These are phyloP conservation scores for Alloplasta piceator DNA, from an alignment of 2,888 invertebrate species.

Conservation along the genomic window DNA sequence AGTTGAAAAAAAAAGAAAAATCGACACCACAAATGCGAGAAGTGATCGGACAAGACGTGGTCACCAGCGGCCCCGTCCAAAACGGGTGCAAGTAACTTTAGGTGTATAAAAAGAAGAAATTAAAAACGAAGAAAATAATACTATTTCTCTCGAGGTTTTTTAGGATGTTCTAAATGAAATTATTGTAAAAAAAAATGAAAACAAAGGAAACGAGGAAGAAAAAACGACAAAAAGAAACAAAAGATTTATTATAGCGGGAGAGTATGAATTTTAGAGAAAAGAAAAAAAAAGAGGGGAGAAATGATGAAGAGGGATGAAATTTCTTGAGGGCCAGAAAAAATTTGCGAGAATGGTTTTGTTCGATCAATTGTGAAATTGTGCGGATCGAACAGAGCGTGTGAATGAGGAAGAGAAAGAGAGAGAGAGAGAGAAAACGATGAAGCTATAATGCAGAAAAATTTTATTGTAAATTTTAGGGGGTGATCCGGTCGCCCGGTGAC, in stretches of 20 bases:
- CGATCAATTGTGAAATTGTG: conserved; percentile 47
- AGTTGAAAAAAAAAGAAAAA: conserved; percentile 41
- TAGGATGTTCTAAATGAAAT: conserved; percentile 78
- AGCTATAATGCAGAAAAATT: conserved; percentile 66
- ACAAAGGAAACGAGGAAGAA: conserved; percentile 62
- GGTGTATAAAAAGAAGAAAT: conserved; percentile 77
- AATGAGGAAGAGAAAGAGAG: conserved; percentile 55
- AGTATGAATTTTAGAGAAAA: conserved; percentile 29
- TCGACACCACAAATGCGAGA: conserved; percentile 60
- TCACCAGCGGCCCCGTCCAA: conserved; percentile 81
- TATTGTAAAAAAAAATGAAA: conserved; percentile 76
- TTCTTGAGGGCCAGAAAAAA: conserved; percentile 18
- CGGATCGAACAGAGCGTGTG: conserved; percentile 51
- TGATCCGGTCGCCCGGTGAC: conserved; percentile 80
- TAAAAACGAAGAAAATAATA: conserved; percentile 68
- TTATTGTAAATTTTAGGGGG: conserved; percentile 78
- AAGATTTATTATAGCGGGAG: conserved; percentile 75
- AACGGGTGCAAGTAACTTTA: conserved; percentile 82
- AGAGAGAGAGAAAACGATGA: conserved; percentile 43
- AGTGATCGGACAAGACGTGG: conserved; percentile 72
- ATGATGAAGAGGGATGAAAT: conserved; percentile 27
- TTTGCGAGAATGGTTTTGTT: conserved; percentile 25
- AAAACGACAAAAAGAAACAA: conserved; percentile 61
- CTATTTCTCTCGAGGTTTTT: conserved; percentile 75
- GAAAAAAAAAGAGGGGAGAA: conserved; percentile 45